These are phyloP conservation scores for Aplocera efformata DNA, from an alignment of 2,888 invertebrate species.

Conservation along the genomic window DNA sequence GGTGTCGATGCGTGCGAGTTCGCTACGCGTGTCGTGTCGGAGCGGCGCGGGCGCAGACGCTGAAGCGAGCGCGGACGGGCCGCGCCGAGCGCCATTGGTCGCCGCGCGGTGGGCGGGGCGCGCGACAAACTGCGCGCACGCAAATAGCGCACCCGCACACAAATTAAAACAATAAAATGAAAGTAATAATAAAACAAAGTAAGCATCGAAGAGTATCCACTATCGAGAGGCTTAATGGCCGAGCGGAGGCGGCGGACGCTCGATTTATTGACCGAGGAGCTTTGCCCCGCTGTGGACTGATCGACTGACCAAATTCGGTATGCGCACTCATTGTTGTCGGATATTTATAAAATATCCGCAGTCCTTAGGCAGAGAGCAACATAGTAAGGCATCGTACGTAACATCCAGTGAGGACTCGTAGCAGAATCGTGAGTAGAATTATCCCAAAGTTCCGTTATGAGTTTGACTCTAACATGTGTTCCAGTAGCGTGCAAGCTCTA, in stretches of 20 bases:
- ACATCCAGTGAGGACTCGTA: neutral
- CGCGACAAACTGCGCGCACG: slow-evolving; percentile 77
- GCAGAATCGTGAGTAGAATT: slow-evolving; percentile 14
- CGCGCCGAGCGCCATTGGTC: slow-evolving; percentile 65
- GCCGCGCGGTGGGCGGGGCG: slow-evolving; percentile 62
- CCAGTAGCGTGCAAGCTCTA: slow-evolving; percentile 16
- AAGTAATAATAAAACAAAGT: slow-evolving; percentile 78
- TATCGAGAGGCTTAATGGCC: slow-evolving; percentile 74
- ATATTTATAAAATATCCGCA: slow-evolving; percentile 9
- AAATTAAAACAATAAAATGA: slow-evolving; percentile 80
- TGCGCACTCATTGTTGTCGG: slow-evolving; percentile 20
- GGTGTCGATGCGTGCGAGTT: slow-evolving; percentile 40
- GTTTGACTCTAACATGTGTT: slow-evolving; percentile 20
- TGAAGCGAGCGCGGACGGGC: slow-evolving; percentile 46
- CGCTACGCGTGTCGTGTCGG: slow-evolving; percentile 42
- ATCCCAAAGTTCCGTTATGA: slow-evolving; percentile 14
- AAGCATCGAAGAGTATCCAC: slow-evolving; percentile 67
- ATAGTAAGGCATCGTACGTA: neutral
- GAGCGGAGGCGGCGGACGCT: slow-evolving; percentile 62
- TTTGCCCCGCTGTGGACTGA: slow-evolving; percentile 35
- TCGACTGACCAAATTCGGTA: slow-evolving; percentile 38
- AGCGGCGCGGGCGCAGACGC: slow-evolving; percentile 44
- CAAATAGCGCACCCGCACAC: slow-evolving; percentile 78
- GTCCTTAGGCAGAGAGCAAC: neutral
- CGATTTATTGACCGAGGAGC: slow-evolving; percentile 63